Conservation (phyloP, 2,888 invertebrate genomes). For the Clepsis dumicolana region DNA sequence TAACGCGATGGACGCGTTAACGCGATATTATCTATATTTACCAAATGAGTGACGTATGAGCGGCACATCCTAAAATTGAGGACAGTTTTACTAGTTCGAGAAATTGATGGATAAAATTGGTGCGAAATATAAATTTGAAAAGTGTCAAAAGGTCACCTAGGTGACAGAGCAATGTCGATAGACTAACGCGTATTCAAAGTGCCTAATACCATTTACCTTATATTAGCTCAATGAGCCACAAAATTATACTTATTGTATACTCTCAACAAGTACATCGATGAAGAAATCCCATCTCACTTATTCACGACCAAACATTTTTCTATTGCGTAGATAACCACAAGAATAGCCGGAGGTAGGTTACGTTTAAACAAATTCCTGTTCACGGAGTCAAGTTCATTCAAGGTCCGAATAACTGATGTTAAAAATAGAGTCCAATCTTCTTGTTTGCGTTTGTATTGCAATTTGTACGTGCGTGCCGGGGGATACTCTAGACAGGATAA, state of each 20-base stretch:
- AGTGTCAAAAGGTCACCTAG: too few species aligned
- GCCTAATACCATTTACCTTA: too few species aligned
- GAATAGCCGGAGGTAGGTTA: slow-evolving; percentile 37
- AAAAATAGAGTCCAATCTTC: slow-evolving; percentile 44
- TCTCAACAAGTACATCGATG: not conserved
- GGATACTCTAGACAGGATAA: slow-evolving; percentile 44
- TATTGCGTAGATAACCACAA: slow-evolving; percentile 9
- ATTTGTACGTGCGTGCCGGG: slow-evolving; percentile 42
- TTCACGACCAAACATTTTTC: slow-evolving; percentile 25
- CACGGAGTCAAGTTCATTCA: slow-evolving; percentile 44
- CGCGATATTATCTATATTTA: slow-evolving; percentile 10
- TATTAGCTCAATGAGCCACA: too few species aligned
- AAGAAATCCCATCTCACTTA: not conserved
- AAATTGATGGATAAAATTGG: not conserved
- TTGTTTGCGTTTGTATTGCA: slow-evolving; percentile 44
- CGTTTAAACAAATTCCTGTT: slow-evolving; percentile 37
- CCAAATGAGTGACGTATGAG: slow-evolving; percentile 6
- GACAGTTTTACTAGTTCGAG: not conserved
- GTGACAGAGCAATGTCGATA: too few species aligned
- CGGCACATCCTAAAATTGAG: not conserved
- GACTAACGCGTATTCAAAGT: too few species aligned
- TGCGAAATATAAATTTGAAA: too few species aligned
- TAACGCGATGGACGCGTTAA: not conserved
- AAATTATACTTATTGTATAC: not conserved
- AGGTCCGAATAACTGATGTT: slow-evolving; percentile 42